Percentiles rank a stretch among this genome's conserved stretches.
phyloP scores from a whole-genome alignment of 2,797 vertebrate genomes.

The Danionella dracula region DNA sequence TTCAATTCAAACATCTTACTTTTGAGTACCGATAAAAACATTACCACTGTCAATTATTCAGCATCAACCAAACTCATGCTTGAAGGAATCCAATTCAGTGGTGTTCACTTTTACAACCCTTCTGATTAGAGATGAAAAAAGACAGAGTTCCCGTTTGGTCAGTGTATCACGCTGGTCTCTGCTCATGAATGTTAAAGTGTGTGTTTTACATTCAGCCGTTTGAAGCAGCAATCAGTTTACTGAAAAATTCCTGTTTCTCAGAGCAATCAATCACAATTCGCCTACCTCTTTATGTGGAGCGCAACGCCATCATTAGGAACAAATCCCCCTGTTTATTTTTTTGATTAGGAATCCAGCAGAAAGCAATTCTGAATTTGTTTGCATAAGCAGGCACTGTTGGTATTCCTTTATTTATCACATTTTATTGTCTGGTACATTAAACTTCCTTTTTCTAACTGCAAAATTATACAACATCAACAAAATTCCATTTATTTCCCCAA shows the following conservation, averaged over 20 bases:
- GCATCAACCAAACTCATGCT: slow-evolving; percentile 68
- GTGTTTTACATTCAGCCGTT: not conserved
- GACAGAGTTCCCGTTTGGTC: not conserved
- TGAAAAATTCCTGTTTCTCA: not conserved
- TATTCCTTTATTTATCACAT: not conserved
- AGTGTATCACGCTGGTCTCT: slow-evolving; percentile 1
- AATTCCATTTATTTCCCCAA: slow-evolving; percentile 19
- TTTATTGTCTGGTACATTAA: not conserved
- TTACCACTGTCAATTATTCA: slow-evolving; percentile 69
- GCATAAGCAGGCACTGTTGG: not conserved
- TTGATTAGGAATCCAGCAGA: not conserved
- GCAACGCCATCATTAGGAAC: not conserved
- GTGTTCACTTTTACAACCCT: slow-evolving; percentile 7
- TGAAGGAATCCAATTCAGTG: slow-evolving; percentile 27
- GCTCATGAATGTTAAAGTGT: slow-evolving; percentile 25
- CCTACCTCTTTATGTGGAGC: not conserved
- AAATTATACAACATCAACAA: slow-evolving; percentile 15
- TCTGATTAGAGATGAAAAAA: not conserved
- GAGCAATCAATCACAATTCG: not conserved
- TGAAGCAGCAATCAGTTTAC: not conserved
- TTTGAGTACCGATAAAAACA: too few species aligned
- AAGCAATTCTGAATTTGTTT: not conserved
- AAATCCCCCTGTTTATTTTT: not conserved
- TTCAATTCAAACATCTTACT: too few species aligned
- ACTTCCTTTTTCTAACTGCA: not conserved